Conservation (phyloP, 2,888 invertebrate species). For the Hydrotaea diabolus region DNA sequence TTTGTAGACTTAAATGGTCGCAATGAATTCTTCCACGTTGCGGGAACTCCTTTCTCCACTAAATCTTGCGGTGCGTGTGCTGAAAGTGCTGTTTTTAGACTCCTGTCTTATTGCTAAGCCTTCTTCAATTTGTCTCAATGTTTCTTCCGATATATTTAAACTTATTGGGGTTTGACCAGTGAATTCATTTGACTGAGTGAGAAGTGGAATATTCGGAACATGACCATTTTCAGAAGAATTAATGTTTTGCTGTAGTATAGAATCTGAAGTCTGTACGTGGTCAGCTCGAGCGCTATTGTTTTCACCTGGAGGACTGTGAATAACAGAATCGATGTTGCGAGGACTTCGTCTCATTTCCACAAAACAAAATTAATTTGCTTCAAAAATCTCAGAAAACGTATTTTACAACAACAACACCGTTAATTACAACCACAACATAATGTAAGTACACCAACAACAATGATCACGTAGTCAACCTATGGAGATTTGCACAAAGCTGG, state of each 20-base stretch:
- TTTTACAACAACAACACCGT: no score
- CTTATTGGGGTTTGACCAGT: background rate
- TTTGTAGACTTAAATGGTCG: constrained; percentile 42
- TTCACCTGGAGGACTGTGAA: no score
- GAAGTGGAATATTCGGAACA: background rate
- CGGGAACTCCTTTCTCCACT: constrained; percentile 38
- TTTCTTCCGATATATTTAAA: constrained; percentile 7
- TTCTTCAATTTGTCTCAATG: background rate
- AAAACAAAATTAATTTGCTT: no score
- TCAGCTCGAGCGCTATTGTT: background rate
- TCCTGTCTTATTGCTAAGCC: constrained; percentile 27
- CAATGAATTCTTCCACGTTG: constrained; percentile 53
- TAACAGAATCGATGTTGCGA: no score
- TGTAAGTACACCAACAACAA: no score
- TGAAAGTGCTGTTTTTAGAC: background rate
- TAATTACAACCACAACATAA: no score
- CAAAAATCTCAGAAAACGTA: no score
- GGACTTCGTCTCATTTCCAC: no score
- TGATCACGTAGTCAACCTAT: no score
- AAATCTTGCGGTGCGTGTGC: constrained; percentile 42
- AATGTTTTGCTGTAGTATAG: background rate
- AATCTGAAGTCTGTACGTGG: background rate
- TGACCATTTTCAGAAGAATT: background rate
- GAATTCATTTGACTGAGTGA: background rate
- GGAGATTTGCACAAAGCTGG: no score